phyloP scores from a whole-genome alignment of 1,140 invertebrate genomes.

The Cotesia chilonis region DNA sequence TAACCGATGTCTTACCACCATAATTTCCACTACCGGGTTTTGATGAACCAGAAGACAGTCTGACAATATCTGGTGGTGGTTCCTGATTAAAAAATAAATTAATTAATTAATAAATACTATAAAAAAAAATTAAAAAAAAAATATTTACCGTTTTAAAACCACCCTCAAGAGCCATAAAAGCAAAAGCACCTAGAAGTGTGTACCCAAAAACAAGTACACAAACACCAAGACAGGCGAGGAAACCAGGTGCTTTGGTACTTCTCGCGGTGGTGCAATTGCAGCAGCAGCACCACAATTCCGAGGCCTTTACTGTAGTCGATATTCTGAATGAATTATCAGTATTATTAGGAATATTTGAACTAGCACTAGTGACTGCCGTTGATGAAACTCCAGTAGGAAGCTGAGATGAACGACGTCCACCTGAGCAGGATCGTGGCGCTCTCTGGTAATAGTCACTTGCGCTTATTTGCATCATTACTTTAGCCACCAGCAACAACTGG shows the following conservation, averaged over 20 bases:
- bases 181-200: slow-evolving; percentile 89
- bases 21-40: slow-evolving; percentile 7
- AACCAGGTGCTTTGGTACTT: slow-evolving; percentile 62
- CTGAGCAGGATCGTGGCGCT: slow-evolving; percentile 57
- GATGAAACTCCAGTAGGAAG: slow-evolving; percentile 34
- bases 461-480: slow-evolving; percentile 54
- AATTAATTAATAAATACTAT: background rate
- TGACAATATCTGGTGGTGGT: slow-evolving; percentile 47
- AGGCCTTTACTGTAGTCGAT: slow-evolving; percentile 48
- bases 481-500: slow-evolving; percentile 17
- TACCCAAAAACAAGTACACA: slow-evolving; percentile 88
- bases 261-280: slow-evolving; percentile 58
- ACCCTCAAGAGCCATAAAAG: slow-evolving; percentile 89
- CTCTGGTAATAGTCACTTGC: slow-evolving; percentile 57
- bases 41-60: slow-evolving; percentile 30
- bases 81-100: slow-evolving; percentile 42
- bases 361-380: slow-evolving; percentile 41
- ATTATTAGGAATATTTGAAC: slow-evolving; percentile 16
- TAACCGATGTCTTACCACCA: slow-evolving; percentile 17
- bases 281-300: slow-evolving; percentile 58
- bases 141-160: slow-evolving; percentile 57
- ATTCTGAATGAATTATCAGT: slow-evolving; percentile 46
- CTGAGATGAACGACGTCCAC: slow-evolving; percentile 40
- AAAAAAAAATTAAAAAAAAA: background rate
- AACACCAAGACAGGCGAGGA: slow-evolving; percentile 71